Conservation (phyloP, 2,113 vertebrate species). For the Pterocles burchelli region DNA sequence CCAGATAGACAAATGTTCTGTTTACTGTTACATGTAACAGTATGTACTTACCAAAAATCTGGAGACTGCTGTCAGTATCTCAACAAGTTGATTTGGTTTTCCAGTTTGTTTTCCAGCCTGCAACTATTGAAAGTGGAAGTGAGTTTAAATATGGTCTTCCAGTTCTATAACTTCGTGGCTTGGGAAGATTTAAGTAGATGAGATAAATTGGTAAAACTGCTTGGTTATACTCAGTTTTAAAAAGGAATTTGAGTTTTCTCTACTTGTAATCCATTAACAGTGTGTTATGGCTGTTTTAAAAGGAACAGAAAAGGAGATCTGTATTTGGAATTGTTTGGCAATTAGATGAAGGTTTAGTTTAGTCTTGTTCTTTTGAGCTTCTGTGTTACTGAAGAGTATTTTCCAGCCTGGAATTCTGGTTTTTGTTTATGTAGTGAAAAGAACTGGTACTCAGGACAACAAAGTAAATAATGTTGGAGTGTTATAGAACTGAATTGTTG, state of each 20-base stretch:
- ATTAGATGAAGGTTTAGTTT: background rate
- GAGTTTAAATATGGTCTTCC: background rate
- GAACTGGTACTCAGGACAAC: background rate
- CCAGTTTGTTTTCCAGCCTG: background rate
- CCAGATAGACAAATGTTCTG: conserved; percentile 23
- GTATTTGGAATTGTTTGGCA: background rate
- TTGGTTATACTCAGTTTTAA: background rate
- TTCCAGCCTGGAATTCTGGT: background rate
- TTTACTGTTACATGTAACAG: conserved; percentile 13
- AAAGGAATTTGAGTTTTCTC: background rate
- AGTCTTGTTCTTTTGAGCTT: background rate
- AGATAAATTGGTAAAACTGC: background rate
- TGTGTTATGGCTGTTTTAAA: background rate
- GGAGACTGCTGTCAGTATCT: background rate
- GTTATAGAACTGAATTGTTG: background rate
- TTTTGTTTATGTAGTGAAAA: background rate
- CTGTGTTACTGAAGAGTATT: background rate
- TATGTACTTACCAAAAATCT: background rate
- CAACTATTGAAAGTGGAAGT: background rate
- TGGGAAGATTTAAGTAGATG: background rate
- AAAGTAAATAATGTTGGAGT: background rate
- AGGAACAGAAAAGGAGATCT: background rate
- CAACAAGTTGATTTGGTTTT: background rate
- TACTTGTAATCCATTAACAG: background rate
- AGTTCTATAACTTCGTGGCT: background rate